phyloP scores from a whole-genome alignment of 2,888 invertebrate species.

The Pegoplata infirma region DNA sequence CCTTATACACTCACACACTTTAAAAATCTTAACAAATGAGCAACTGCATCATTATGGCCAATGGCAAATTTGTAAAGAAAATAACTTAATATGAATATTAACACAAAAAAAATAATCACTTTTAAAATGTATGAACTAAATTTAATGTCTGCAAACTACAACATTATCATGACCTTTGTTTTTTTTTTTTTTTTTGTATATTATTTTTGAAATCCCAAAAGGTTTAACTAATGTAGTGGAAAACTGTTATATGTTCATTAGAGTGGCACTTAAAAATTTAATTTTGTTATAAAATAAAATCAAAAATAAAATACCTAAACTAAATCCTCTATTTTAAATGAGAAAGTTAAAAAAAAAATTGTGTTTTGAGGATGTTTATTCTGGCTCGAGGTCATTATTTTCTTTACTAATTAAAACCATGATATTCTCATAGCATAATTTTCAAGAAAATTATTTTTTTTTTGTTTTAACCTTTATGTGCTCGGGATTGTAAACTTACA shows the following conservation, averaged over 20 bases:
- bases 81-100: not conserved
- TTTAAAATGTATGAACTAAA: not conserved
- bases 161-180: constrained; percentile 15
- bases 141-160: not conserved
- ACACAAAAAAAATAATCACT: constrained; percentile 12
- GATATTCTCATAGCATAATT: too few relatives aligned
- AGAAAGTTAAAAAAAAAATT: too few relatives aligned
- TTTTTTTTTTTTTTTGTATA: not conserved
- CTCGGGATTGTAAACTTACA: too few relatives aligned
- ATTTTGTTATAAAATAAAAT: too few relatives aligned
- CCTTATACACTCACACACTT: not conserved
- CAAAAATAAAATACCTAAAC: too few relatives aligned
- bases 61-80: constrained; percentile 3
- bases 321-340: too few relatives aligned
- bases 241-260: not conserved
- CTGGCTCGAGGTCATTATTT: too few relatives aligned
- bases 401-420: too few relatives aligned
- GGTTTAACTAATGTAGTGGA: constrained; percentile 2
- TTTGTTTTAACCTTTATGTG: too few relatives aligned
- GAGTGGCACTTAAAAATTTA: too few relatives aligned
- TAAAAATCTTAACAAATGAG: not conserved
- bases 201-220: not conserved
- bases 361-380: too few relatives aligned
- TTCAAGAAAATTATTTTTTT: too few relatives aligned
- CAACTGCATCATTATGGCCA: not conserved